Base-by-base conservation (phyloP, 2,113 vertebrate species). In the Ceyx melanurus region DNA sequence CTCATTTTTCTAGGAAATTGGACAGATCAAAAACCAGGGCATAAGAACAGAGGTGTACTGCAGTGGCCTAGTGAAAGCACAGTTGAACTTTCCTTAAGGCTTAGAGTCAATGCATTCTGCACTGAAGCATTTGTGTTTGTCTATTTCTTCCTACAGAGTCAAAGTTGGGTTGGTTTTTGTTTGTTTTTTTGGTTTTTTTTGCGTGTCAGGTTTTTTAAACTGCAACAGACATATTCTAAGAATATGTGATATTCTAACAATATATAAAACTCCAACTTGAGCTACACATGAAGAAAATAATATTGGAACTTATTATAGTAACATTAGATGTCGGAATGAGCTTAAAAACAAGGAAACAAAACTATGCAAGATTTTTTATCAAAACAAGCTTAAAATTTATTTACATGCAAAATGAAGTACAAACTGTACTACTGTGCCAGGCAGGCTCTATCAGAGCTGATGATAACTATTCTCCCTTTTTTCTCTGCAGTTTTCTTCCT, bases 41-140 rank as follows among this genome's bases (percentile, higher is more conserved):
- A 4, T 74, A 79, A 73, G 25, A 89, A 82, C 26, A 90, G 28
- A 73, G 28, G 23, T 70, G 29, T 60, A 80, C 28, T 54, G 42
- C 28, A 67, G 20, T 0, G 0, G 13, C 28, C 10, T 42, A 79
- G 6, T 37, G 57, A 87, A 87, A 89, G 26, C 2, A 10, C 3
- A 19, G 64, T 20, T 2, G 7, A 78, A 50, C 7, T 40, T 16
- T 58, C 13, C 51, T 62, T 53, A 91, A 65, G n/a, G 13, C 37
- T 79, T 40, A 40, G 2, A 53, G 8, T 73, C 50, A 89, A 22
- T 8, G 14, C 9, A 66, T 14, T n/a, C 56, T 45, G 15, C 4
- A 35, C 15, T 45, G 43, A 61, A 67, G 26, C 22, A 31, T 62
- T 73, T 50, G 10, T 33, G 61, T 46, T 83, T 48, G n/a, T 40